Evolutionary conservation across 2,113 vertebrate genomes (phyloP), one percentile per base, ranked within the genome.

Genomic region (Diadophis punctatus): DNA sequence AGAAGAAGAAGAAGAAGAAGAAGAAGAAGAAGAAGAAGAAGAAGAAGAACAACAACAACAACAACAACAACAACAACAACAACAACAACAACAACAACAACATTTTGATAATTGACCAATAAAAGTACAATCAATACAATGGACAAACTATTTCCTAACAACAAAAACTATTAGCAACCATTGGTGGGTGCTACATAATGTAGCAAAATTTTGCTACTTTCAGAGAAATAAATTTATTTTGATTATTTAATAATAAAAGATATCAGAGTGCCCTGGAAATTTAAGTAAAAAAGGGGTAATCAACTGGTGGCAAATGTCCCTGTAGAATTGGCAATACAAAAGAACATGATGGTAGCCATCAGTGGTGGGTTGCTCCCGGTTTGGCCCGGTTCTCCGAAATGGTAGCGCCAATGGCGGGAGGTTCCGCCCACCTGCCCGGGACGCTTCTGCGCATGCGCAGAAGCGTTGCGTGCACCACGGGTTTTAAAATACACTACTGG

Each of bases 21-120:
- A 43, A 43, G 43, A 43, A 43, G 43, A 48, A 48, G 48, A 48
- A 48, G 48, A 48, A 48, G 48, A 48, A 48, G 48, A 48, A 48
- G 3, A 55, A 6, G 18, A 20, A 20, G 1, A 14, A 52, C 2
- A 14, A 52, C 1, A 3, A 43, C 1, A n/a, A n/a, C n/a, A n/a
- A n/a, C n/a, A n/a, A n/a, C n/a, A n/a, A n/a, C n/a, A n/a, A n/a
- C n/a, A n/a, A n/a, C n/a, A n/a, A n/a, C n/a, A n/a, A n/a, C n/a
- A n/a, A n/a, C n/a, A n/a, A n/a, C n/a, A n/a, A n/a, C n/a, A n/a
- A n/a, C n/a, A n/a, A n/a, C n/a, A n/a, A n/a, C n/a, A n/a, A n/a
- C n/a, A n/a, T n/a, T n/a, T n/a, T n/a, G n/a, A n/a, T n/a, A n/a
- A n/a, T 63, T 63, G 27, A 63, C 58, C 58, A 30, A 68, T 68